Base-by-base conservation (phyloP, 2,797 vertebrate species). In the Urosaurus nigricauda region DNA sequence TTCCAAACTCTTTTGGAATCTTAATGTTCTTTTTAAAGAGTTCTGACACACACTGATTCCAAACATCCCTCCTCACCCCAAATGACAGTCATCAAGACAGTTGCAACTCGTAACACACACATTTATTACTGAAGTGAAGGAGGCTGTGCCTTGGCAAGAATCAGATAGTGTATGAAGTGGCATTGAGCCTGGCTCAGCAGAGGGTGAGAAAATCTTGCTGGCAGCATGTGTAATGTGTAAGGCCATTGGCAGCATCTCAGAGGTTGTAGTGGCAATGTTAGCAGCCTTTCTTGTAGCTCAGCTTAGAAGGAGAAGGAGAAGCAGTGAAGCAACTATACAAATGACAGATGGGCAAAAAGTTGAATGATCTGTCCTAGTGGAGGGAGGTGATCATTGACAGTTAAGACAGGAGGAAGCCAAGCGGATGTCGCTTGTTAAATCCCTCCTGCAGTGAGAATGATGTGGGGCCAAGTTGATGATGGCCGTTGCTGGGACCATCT, bases 181-280 rank as follows among this genome's bases (percentile, higher is more conserved):
- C 84, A 75, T 26, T 4, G 83, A 68, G 83, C 60, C 47, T 63
- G 37, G 83, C 78, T 83, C 40, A 73, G 74, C 63, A 74, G 75
- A 84, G 74, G 80, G 65, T 86, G 80, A 79, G 90, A 88, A 91
- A 37, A 65, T 78, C 78, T 73, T 56, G 26, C 87, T 86, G 87
- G 53, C 84, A 83, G 71, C n/a, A 81, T 58, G 58, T 24, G 51
- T 75, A 12, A 77, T 58, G 71, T 24, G 51, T 75, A 12, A 77
- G 51, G 88, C 70, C 84, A 56, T 43, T 85, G 86, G 89, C 86
- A 17, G 40, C 0, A 8, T 43, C 87, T 79, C 87, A 14, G 83
- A 70, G 70, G 58, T 26, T 58, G 29, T 58, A 83, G 71, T 71
- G 70, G 29, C 35, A 40, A 60, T 21, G 19, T 24, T 58, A 53